phyloP scores from a whole-genome alignment of 2,797 vertebrate genomes.

The Parauchenoglanis ngamensis region DNA sequence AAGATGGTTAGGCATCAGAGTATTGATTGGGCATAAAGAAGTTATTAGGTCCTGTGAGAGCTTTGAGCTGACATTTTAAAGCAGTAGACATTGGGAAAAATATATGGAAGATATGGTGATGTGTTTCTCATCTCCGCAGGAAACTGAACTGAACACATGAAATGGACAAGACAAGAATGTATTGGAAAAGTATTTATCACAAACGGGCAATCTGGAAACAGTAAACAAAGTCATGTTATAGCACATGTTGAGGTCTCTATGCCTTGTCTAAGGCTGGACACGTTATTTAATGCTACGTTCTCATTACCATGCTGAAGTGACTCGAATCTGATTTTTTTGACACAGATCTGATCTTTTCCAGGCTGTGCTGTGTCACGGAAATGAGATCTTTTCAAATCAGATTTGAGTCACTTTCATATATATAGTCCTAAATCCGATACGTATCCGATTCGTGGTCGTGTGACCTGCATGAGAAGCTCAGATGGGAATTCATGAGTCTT shows the following conservation, averaged over 20 bases:
- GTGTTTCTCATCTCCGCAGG: neutral
- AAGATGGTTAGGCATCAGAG: neutral
- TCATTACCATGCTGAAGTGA: too few relatives aligned
- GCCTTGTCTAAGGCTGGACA: neutral
- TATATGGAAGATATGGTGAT: neutral
- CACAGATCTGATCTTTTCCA: too few relatives aligned
- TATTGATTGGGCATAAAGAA: neutral
- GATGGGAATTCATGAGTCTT: too few relatives aligned
- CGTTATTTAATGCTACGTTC: too few relatives aligned
- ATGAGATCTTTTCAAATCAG: too few relatives aligned
- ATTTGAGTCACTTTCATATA: too few relatives aligned
- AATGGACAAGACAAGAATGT: neutral
- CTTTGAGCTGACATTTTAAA: neutral
- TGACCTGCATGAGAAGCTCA: too few relatives aligned
- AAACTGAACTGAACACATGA: neutral
- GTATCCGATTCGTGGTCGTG: too few relatives aligned
- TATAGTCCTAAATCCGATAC: too few relatives aligned
- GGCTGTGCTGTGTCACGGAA: too few relatives aligned
- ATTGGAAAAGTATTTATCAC: neutral
- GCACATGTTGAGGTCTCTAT: neutral
- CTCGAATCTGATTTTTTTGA: too few relatives aligned
- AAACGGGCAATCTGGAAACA: neutral
- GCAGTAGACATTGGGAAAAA: neutral
- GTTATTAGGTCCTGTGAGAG: neutral
- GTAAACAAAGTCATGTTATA: neutral